Conservation (phyloP, 2,888 invertebrate genomes). For the Drosophila cognata region DNA sequence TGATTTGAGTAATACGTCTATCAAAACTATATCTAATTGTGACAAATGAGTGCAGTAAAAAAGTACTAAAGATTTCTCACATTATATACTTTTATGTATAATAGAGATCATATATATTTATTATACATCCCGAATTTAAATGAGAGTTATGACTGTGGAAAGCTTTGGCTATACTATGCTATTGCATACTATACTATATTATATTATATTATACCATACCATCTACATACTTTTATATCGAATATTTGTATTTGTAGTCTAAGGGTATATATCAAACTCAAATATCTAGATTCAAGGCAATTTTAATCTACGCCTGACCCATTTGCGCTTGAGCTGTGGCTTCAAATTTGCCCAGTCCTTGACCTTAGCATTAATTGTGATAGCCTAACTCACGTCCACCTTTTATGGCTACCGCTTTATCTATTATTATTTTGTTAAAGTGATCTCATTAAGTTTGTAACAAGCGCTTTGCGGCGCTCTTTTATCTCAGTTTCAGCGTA, state of each 20-base stretch:
- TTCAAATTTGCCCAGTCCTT: conserved; percentile 60
- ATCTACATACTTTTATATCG: neutral
- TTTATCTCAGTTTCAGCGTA: conserved; percentile 38
- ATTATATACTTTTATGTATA: neutral
- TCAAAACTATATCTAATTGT: neutral
- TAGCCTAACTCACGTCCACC: conserved; percentile 42
- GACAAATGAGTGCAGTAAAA: neutral
- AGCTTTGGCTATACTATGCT: neutral
- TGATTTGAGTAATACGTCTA: neutral
- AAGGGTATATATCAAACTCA: neutral
- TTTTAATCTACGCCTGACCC: conserved; percentile 50
- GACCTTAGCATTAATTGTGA: conserved; percentile 48
- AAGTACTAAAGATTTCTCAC: neutral
- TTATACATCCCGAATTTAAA: neutral
- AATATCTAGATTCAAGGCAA: conserved; percentile 19
- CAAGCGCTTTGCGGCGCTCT: conserved; percentile 44
- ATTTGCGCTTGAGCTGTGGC: conserved; percentile 47
- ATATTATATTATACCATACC: too few species aligned
- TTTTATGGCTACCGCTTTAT: conserved; percentile 57
- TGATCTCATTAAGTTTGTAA: conserved; percentile 61
- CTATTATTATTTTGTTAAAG: conserved; percentile 58
- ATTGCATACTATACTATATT: neutral
- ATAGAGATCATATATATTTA: neutral
- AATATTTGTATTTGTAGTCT: neutral
- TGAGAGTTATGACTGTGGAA: neutral